Evolutionary conservation across 2,113 vertebrate genomes (phyloP).

Genomic region (Romanogobio albipinnatus): DNA sequence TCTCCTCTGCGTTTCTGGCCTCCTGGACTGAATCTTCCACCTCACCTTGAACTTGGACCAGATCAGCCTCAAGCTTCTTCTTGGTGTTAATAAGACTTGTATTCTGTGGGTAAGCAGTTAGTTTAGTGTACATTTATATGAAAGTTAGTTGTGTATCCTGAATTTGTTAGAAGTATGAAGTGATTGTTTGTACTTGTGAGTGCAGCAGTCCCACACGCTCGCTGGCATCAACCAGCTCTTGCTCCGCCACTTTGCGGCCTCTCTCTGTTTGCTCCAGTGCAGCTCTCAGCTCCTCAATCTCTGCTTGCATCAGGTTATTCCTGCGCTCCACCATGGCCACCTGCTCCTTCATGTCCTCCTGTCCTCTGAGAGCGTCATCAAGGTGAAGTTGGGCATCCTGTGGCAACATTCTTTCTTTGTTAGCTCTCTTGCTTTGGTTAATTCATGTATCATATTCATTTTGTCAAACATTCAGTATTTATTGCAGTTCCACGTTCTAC

Average conservation of each 20-base stretch:
- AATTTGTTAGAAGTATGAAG: not conserved
- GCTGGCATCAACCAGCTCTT: constrained; percentile 84
- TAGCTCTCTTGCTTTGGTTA: not conserved
- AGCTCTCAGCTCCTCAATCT: constrained; percentile 85
- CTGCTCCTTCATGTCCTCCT: constrained; percentile 88
- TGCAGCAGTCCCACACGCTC: constrained; percentile 84
- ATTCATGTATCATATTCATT: not conserved
- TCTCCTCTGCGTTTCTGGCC: constrained; percentile 51
- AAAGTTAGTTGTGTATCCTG: not conserved
- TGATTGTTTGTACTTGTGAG: constrained; percentile 75
- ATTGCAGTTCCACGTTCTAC: not conserved
- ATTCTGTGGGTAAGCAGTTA: constrained; percentile 26
- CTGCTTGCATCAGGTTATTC: constrained; percentile 83
- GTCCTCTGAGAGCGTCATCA: constrained; percentile 58
- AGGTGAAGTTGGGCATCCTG: constrained; percentile 76
- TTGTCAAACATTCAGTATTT: too few relatives aligned
- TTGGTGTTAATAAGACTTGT: constrained; percentile 54
- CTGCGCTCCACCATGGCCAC: constrained; percentile 88
- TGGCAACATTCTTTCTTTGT: not conserved
- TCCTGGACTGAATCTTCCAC: constrained; percentile 47
- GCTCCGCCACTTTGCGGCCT: constrained; percentile 85
- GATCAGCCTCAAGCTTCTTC: constrained; percentile 43
- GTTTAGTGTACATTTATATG: not conserved
- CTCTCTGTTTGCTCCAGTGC: constrained; percentile 88
- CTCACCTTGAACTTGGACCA: constrained; percentile 49